phyloP scores from a whole-genome alignment of 2,113 vertebrate genomes.

The Melospiza georgiana region DNA sequence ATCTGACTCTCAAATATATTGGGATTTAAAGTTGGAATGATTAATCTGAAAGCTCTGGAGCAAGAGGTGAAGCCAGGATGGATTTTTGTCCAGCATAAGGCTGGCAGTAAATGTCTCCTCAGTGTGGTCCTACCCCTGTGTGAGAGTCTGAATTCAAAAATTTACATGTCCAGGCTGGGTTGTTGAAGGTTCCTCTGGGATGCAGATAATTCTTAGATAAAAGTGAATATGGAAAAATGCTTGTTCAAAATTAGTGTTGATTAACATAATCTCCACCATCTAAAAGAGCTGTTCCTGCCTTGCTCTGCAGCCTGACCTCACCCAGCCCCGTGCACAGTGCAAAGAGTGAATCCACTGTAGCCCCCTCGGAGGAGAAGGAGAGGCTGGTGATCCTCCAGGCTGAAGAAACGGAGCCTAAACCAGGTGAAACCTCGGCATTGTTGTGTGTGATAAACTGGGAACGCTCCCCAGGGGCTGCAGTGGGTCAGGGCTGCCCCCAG shows the following conservation, averaged over 20 bases:
- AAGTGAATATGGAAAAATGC: not conserved
- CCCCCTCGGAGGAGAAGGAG: constrained; percentile 78
- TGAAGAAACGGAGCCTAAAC: constrained; percentile 74
- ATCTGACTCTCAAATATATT: not conserved
- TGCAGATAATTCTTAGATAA: not conserved
- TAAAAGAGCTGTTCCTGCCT: not conserved
- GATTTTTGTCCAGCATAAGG: not conserved
- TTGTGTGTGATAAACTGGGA: not conserved
- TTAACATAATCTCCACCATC: not conserved
- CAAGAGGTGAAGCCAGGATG: not conserved
- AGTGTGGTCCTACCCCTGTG: not conserved
- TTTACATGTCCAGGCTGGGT: not conserved
- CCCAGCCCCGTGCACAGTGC: constrained; percentile 84
- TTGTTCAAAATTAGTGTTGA: not conserved
- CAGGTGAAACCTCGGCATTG: constrained; percentile 57
- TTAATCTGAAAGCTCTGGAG: not conserved
- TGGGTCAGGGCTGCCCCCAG: not conserved
- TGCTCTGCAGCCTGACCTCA: constrained; percentile 79
- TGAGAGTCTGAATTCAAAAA: not conserved
- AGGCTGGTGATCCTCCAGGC: constrained; percentile 72
- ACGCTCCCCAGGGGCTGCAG: not conserved
- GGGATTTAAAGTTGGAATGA: not conserved
- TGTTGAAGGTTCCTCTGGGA: not conserved
- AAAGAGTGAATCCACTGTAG: constrained; percentile 75
- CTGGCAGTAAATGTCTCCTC: not conserved